Base-by-base conservation (phyloP, 1,140 invertebrate species). In the Drosophila kanapiae region DNA sequence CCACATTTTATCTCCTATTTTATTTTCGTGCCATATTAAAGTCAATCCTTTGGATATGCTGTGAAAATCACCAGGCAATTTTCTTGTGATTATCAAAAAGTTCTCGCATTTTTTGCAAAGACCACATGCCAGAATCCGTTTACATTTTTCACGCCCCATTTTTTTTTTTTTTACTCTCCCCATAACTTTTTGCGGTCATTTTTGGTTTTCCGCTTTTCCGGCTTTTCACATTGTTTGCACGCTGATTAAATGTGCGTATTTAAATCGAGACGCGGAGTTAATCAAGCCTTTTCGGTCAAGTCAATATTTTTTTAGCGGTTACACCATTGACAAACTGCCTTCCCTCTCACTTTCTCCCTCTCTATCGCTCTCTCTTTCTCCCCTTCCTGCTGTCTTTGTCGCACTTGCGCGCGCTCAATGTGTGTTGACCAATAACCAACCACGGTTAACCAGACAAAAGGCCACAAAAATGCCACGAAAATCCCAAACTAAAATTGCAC, bases 391-490 rank as follows among this genome's bases (percentile, higher is more conserved):
- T 78, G 53, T 16, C 49, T 16, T 14, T 13, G 31, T 51, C 35
- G 51, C 51, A 37, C 51, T 53, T 16, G 2, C 6, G 6, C 10
- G n/a, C 6, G 6, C 27, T 1, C 51, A 37, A 13, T 56, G 53
- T 65, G 81, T 80, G 86, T 90, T 90, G 82, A 90, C 86, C 85
- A 85, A 90, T 84, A 90, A 92, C 91, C 91, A 92, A 92, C 86
- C 78, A 92, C 82, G 91, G 91, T 92, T 92, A 92, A 92, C 91
- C 91, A 92, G 84, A 92, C 77, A 92, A 92, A 92, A 92, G 91
- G 91, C 91, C 91, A 92, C 91, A 92, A 92, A 92, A 92, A 92
- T 92, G 91, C 91, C 91, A 92, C 91, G 90, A 88, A 92, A 92
- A 92, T 92, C 82, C 87, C 87, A 91, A 92, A 92, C 91, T 91